Percentiles rank a stretch among this genome's conserved stretches.
Evolutionary conservation across 92 coral and sea anemone species (phyloP).

Genomic region (Porites rus): DNA sequence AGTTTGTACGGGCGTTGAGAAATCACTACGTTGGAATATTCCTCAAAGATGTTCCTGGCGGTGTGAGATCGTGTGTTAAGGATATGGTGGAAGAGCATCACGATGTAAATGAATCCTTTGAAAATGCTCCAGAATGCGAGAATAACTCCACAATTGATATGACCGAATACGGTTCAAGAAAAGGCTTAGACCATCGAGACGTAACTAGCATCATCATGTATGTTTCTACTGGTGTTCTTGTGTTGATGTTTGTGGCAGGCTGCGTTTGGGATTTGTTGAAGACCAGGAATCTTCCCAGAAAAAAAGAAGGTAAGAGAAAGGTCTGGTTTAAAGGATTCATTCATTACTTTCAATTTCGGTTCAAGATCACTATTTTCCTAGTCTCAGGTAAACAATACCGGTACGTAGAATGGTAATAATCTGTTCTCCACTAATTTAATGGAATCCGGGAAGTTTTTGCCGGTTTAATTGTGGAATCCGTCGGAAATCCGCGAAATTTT

Average conservation of each 20-base stretch:
- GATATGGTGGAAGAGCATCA: neutral
- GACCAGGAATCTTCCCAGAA: neutral
- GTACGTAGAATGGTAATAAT: no score
- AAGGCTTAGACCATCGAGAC: neutral
- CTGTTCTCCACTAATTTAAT: no score
- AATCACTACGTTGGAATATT: neutral
- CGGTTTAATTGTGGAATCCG: no score
- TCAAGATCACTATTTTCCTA: no score
- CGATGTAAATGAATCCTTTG: no score
- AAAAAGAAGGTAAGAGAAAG: neutral
- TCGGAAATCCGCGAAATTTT: no score
- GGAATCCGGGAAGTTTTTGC: no score
- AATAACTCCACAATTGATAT: neutral
- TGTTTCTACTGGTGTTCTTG: neutral
- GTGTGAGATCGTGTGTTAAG: neutral
- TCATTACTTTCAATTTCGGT: no score
- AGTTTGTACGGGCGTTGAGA: neutral
- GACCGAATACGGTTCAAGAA: neutral
- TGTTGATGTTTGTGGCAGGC: neutral
- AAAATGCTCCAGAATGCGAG: neutral
- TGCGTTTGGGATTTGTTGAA: constrained; percentile 4
- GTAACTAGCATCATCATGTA: neutral
- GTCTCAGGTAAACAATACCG: no score
- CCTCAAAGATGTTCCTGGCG: no score
- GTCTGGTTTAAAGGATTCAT: no score